Percentiles rank a stretch among this genome's conserved stretches.
Evolutionary conservation across 2,888 invertebrate species (phyloP).

Genomic region (Marronus borbonicus): DNA sequence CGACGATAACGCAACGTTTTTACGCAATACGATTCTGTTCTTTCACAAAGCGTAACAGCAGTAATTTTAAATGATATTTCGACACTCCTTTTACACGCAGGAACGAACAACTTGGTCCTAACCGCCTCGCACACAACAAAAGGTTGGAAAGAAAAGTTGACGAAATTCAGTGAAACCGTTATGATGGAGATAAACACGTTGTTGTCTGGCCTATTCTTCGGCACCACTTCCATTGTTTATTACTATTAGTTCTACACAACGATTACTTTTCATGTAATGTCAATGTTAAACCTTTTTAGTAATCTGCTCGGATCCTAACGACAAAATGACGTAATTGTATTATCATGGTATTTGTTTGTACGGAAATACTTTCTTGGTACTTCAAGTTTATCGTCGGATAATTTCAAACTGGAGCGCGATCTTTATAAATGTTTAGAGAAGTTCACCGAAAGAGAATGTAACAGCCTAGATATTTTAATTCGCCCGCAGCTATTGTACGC

Average conservation of each 20-base stretch:
- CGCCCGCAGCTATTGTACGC: neutral
- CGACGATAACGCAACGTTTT: conserved; percentile 21
- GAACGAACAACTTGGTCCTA: conserved; percentile 20
- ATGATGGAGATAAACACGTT: conserved; percentile 16
- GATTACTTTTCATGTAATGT: conserved; percentile 15
- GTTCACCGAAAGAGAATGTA: conserved; percentile 4
- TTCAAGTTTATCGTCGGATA: neutral
- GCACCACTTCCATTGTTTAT: neutral
- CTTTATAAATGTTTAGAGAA: neutral
- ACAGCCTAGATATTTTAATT: conserved; percentile 7
- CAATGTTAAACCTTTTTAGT: conserved; percentile 23
- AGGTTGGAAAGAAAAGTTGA: conserved; percentile 20
- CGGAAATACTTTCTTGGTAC: neutral
- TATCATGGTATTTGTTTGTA: neutral
- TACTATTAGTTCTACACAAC: neutral
- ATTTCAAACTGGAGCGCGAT: neutral
- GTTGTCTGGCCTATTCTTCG: neutral
- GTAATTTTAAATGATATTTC: conserved; percentile 31
- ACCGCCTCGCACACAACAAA: conserved; percentile 19
- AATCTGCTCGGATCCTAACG: conserved; percentile 5
- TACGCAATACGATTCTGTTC: conserved; percentile 14
- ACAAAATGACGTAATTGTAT: conserved; percentile 1
- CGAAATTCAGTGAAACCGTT: conserved; percentile 28
- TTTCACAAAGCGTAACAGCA: conserved; percentile 6
- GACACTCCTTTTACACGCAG: conserved; percentile 34